Base-by-base conservation (phyloP, 2,888 invertebrate species). In the Nycteola revayana region DNA sequence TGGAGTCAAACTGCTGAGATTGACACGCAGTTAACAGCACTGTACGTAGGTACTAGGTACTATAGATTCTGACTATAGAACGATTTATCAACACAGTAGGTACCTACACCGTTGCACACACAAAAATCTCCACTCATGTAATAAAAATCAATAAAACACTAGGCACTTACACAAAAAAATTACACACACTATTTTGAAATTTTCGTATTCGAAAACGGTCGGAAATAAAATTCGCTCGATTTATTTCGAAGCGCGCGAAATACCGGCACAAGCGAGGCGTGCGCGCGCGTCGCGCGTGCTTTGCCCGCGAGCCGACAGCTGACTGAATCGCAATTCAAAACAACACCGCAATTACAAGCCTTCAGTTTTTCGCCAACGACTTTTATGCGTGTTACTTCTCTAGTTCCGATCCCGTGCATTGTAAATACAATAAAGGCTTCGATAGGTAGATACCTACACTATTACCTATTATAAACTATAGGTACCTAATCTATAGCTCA, bases 291-390 rank as follows among this genome's bases (percentile, higher is more conserved):
- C 81, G 78, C 78, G 67, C 87, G 85, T 85, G 77, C 80, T 73
- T 61, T 67, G 61, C 68, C 70, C 69, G 68, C 82, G 60, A 74
- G 83, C 80, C 79, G 77, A 79, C 86, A 86, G 84, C 86, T 87
- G 83, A 88, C 88, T 87, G 86, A 82, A 82, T 77, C 76, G 80
- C 81, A 79, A 83, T 82, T 77, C 82, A 78, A 80, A 81, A 83
- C 79, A 80, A 75, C 21, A 14, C 71, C 62, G 71, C 74, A 79
- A 82, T 79, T 79, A 80, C 77, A 70, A 52, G 70, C 66, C 65
- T 67, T 63, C 59, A 78, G 76, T 77, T 85, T 82, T 84, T 83
- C 69, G 66, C 66, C 73, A 74, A 76, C 69, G 43, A 64, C 65
- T 60, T 74, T 66, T 67, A 56, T 24, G 25, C 29, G 22, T 20